Evolutionary conservation across 2,888 invertebrate genomes (phyloP), one percentile per base, ranked within the genome.

Genomic region (Nemapogon koenigi): DNA sequence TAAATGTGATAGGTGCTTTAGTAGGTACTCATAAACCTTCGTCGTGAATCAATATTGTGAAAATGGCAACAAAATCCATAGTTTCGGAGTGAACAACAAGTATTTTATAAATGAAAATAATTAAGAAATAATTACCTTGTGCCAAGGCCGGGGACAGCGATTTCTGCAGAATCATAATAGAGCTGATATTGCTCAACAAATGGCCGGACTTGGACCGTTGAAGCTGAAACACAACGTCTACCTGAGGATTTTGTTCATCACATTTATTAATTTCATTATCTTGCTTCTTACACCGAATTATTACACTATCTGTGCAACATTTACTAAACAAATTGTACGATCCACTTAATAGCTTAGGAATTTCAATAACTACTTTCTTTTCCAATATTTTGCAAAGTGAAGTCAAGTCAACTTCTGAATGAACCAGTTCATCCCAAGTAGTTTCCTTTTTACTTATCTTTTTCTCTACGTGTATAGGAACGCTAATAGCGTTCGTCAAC

Each of bases 321-420:
- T 66, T 62, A 38, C 59, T 64, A 31, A 68, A 57, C 25, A 72
- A 43, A 40, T 51, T 61, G 27, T 57, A 69, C 1, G 71, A 58
- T 3, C 66, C 67, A 32, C 55, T 54, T 30, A 76, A 55, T 25
- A 65, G 35, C 47, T 67, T 70, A 0, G 76, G 76, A 10, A 76
- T 53, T 53, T 72, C 64, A 6, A 75, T 42, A 3, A 69, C 47
- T 26, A 75, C 63, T 55, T 59, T 68, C 48, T 70, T 73, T 45
- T 71, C 67, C 13, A 76, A 50, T 42, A 72, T 62, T 50, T 66
- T 75, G 1, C 67, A 62, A 14, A 76, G 47, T 2, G 64, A 66
- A 43, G 65, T 57, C 2, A 75, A 41, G 43, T 76, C 72, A n/a
- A 75, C 57, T 51, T 66, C 68, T 1, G 75, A 71, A 45, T 64